Percentiles rank a stretch among this genome's conserved stretches.
Evolutionary conservation across 2,113 vertebrate species (phyloP).

Genomic region (Danionella cerebrum): DNA sequence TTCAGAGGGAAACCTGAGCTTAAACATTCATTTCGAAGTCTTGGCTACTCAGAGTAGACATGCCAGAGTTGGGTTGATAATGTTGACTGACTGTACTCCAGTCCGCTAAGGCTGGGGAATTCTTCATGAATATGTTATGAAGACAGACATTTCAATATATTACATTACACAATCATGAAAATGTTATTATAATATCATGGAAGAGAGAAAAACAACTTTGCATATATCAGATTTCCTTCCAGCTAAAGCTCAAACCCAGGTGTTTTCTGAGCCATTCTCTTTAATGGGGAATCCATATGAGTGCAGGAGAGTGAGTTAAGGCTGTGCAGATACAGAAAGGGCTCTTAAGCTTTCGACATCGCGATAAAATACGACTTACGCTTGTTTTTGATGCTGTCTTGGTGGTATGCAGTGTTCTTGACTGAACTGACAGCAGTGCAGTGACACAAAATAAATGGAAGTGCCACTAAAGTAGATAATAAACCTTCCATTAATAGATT

Average conservation of each 20-base stretch:
- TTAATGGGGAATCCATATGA: conserved; percentile 25
- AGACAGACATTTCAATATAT: background rate
- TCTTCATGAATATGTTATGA: background rate
- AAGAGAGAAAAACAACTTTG: background rate
- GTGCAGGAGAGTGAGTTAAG: background rate
- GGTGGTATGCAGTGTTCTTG: too few relatives aligned
- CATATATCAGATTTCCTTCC: background rate
- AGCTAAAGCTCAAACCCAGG: background rate
- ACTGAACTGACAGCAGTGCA: too few relatives aligned
- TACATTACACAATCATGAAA: background rate
- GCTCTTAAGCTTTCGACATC: too few relatives aligned
- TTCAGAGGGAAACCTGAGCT: conserved; percentile 21
- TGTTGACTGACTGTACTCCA: background rate
- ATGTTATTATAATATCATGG: background rate
- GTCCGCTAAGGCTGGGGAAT: background rate
- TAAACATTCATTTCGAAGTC: background rate
- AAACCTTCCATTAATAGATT: too few relatives aligned
- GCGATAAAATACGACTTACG: too few relatives aligned
- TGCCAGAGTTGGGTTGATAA: background rate
- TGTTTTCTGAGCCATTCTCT: background rate
- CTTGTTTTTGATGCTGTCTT: too few relatives aligned
- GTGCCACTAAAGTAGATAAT: too few relatives aligned
- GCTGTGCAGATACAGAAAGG: background rate
- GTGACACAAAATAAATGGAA: too few relatives aligned
- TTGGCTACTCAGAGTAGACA: background rate